These are phyloP conservation scores for Etheostoma perlongum DNA, from an alignment of 2,797 vertebrate species.

Conservation along the genomic window DNA sequence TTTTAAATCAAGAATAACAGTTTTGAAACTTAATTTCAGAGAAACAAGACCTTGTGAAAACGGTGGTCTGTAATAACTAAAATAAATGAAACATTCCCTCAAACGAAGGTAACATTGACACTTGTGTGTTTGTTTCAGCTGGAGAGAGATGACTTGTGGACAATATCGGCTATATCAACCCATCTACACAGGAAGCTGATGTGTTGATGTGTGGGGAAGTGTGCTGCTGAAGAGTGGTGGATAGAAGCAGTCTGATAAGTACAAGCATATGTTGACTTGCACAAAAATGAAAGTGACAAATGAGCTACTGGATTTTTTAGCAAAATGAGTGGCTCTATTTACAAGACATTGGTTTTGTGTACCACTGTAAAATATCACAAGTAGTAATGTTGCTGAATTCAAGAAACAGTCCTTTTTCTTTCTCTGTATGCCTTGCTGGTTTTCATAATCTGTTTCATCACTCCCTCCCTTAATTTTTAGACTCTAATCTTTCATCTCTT, in stretches of 20 bases:
- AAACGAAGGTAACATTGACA: not conserved
- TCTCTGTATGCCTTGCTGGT: not conserved
- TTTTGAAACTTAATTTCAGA: not conserved
- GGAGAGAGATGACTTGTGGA: not conserved
- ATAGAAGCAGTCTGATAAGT: not conserved
- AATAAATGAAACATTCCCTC: not conserved
- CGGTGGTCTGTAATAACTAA: not conserved
- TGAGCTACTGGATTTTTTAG: not conserved
- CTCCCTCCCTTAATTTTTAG: not conserved
- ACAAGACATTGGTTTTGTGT: not conserved
- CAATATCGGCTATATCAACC: not conserved
- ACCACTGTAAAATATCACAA: not conserved
- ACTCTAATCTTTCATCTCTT: not conserved
- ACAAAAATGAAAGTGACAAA: constrained; percentile 8
- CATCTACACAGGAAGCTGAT: constrained; percentile 34
- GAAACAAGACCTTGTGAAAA: not conserved
- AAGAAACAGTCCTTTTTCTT: not conserved
- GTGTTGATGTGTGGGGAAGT: constrained; percentile 25
- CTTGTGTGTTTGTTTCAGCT: not conserved
- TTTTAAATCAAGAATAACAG: not conserved
- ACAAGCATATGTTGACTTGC: not conserved
- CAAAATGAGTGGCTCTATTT: not conserved
- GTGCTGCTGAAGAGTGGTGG: not conserved
- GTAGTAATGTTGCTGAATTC: not conserved
- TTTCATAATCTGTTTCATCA: not conserved